Conservation (phyloP, 2,797 vertebrate species). For the Liasis olivaceus region DNA sequence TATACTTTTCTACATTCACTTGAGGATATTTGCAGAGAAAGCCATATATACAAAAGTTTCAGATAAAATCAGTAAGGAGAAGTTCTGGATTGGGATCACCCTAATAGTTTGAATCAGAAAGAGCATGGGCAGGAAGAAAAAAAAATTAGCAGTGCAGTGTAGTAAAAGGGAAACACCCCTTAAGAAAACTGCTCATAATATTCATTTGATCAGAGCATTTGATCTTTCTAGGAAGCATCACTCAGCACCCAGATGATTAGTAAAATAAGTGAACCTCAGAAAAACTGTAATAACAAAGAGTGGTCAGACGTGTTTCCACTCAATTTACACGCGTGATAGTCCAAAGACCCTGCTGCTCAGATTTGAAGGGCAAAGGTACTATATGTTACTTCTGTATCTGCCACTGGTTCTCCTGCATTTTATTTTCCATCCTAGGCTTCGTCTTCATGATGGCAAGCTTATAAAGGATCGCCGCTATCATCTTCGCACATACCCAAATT, state of each 20-base stretch:
- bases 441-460: slow-evolving; percentile 86
- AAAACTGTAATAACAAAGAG: neutral
- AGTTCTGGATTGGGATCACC: too few relatives aligned
- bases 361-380: neutral
- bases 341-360: neutral
- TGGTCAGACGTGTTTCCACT: neutral
- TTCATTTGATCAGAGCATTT: neutral
- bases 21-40: too few relatives aligned
- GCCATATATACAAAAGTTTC: too few relatives aligned
- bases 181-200: neutral
- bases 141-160: neutral
- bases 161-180: neutral
- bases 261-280: neutral
- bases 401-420: neutral
- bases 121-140: neutral
- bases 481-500: slow-evolving; percentile 86
- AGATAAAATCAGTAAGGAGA: too few relatives aligned
- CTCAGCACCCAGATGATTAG: neutral
- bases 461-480: slow-evolving; percentile 85
- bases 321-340: neutral
- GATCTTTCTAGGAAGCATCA: neutral
- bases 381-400: neutral
- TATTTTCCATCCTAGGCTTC: slow-evolving; percentile 70
- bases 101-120: neutral
- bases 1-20: too few relatives aligned